Evolutionary conservation across 2,797 vertebrate genomes (phyloP).

Genomic region (Galagoides demidoff): DNA sequence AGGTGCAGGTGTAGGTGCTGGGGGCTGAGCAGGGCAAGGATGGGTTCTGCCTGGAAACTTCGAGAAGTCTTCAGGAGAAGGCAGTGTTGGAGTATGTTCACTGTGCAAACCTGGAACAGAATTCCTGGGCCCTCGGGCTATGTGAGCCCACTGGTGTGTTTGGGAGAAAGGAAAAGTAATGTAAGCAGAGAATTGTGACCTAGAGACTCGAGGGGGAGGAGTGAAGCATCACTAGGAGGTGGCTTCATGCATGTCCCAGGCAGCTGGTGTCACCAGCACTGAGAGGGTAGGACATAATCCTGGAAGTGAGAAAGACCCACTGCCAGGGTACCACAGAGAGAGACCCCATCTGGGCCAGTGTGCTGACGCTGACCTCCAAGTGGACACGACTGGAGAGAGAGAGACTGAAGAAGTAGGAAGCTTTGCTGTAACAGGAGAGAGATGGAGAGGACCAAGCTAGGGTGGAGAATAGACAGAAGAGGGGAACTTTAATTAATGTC

Average conservation of each 20-base stretch:
- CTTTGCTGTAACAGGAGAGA: neutral
- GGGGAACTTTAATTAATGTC: neutral
- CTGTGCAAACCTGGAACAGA: too few species aligned
- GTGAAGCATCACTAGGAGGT: neutral
- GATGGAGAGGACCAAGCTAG: fast-evolving
- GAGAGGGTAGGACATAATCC: neutral
- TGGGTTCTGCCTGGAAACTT: too few species aligned
- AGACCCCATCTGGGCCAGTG: fast-evolving
- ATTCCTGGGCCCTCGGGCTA: fast-evolving
- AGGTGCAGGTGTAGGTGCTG: neutral
- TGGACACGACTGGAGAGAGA: neutral
- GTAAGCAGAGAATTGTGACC: neutral
- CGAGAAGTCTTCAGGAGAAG: neutral
- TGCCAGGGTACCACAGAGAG: neutral
- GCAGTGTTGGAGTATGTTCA: fast-evolving
- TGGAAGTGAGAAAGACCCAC: neutral
- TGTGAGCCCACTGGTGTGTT: neutral
- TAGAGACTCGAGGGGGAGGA: neutral
- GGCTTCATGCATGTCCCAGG: neutral
- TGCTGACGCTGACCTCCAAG: too few species aligned
- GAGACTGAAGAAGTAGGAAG: neutral
- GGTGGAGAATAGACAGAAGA: neutral
- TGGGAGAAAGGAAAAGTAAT: neutral
- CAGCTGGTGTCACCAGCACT: neutral
- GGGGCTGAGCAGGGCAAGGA: neutral